Conservation (phyloP, 2,888 invertebrate genomes). For the Erebia ligea region DNA sequence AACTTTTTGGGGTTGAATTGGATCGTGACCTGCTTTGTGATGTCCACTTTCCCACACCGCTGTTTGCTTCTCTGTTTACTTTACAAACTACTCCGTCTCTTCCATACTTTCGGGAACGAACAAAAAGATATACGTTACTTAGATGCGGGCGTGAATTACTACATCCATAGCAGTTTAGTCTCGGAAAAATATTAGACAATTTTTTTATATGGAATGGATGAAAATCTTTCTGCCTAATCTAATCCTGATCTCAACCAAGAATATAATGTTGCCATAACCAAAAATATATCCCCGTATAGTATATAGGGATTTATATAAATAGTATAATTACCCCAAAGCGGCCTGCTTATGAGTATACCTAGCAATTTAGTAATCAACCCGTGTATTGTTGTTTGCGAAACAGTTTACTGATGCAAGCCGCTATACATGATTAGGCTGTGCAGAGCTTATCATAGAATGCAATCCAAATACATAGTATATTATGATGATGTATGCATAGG, state of each 20-base stretch:
- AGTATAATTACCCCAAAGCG: too few species aligned
- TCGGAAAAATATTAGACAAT: constrained; percentile 5
- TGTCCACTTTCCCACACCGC: constrained; percentile 52
- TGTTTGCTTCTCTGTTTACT: constrained; percentile 58
- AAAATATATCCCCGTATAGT: too few species aligned
- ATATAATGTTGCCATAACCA: too few species aligned
- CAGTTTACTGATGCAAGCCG: background rate
- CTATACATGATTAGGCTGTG: background rate
- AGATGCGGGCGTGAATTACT: constrained; percentile 32
- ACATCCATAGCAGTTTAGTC: constrained; percentile 20
- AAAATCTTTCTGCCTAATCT: too few species aligned
- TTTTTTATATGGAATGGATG: too few species aligned
- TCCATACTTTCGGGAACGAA: constrained; percentile 40
- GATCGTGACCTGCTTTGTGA: constrained; percentile 70
- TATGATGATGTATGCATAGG: background rate
- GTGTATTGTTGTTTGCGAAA: constrained; percentile 6
- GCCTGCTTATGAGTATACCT: too few species aligned
- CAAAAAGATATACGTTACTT: constrained; percentile 29
- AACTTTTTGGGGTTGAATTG: constrained; percentile 72
- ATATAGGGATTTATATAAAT: too few species aligned
- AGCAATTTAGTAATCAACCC: constrained; percentile 5
- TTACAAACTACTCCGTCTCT: constrained; percentile 47
- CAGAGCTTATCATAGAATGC: background rate
- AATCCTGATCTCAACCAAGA: too few species aligned
- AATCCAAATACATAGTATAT: background rate